Evolutionary conservation across 2,113 vertebrate species (phyloP), one percentile per base, ranked within the genome.

Genomic region (Colaptes auratus): DNA sequence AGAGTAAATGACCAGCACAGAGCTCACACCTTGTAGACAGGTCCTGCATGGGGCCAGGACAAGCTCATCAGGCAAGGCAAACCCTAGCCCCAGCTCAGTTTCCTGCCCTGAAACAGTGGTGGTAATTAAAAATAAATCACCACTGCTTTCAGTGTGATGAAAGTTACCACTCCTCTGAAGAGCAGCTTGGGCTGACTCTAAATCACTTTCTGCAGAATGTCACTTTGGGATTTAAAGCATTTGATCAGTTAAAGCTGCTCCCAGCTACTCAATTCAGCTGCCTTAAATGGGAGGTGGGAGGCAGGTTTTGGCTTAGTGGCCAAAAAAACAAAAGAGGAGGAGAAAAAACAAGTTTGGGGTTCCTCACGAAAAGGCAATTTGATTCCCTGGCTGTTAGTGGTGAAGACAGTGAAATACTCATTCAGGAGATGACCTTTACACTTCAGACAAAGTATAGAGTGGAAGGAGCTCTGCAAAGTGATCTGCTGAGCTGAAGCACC

Each of bases 91-190:
- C 53, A 44, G 82, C 90, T 79, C 77, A 2, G 0, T 20, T 89
- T 89, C 85, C 92, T 77, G 73, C 82, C 12, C 23, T 24, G 5
- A 23, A 79, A 65, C n/a, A 69, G 55, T 17, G 63, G 73, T 78
- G 69, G 9, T 50, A 80, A 93, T 95, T 90, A 90, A 82, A 91
- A 94, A 90, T 94, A 95, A 91, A 94, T 94, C 92, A 92, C 72
- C 7, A 1, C 69, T 69, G 94, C 85, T 91, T 91, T 94, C 91
- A 79, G 88, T 60, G 71, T 91, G 88, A 88, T 95, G 92, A 88
- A 93, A 94, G 89, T 65, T 65, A 39, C 67, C 86, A 30, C 88
- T 88, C 39, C 18, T 23, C 35, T 82, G 76, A 73, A 36, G 79
- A 82, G 88, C 76, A 33, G 82, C 67, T 88, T 23, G 33, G 39